A percentile compares a stretch with the other conserved stretches of the same genome.
phyloP scores from a whole-genome alignment of 2,113 vertebrate genomes.

The Podocnemis expansa region DNA sequence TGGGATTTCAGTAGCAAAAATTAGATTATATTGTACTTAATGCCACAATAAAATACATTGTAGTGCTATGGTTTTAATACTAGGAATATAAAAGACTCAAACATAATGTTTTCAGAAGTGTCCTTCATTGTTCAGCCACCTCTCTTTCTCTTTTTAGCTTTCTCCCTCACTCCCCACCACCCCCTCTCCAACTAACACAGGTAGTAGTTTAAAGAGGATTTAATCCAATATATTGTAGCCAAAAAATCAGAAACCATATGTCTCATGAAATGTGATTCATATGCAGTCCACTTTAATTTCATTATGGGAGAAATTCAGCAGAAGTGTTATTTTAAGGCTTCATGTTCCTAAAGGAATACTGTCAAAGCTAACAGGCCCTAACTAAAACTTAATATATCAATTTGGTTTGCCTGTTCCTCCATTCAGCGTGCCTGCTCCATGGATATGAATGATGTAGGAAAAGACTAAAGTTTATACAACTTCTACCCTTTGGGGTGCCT shows the following conservation, averaged over 20 bases:
- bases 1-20: background rate
- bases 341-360: background rate
- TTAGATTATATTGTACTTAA: background rate
- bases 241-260: background rate
- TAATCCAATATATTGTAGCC: background rate
- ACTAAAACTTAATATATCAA: background rate
- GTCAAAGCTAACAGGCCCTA: fast-evolving
- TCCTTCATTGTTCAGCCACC: background rate
- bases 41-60: background rate
- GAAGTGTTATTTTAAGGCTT: background rate
- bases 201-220: background rate
- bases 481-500: background rate
- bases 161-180: no score
- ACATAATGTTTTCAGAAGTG: background rate
- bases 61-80: background rate
- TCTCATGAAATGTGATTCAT: background rate
- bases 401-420: background rate
- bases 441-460: background rate
- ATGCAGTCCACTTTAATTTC: background rate
- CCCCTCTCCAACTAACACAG: background rate
- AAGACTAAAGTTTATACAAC: background rate
- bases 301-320: background rate
- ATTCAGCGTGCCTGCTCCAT: background rate
- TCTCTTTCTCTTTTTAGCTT: no score
- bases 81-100: background rate